Conservation (phyloP, 2,888 invertebrate species). For the Stenoptilia bipunctidactyla region DNA sequence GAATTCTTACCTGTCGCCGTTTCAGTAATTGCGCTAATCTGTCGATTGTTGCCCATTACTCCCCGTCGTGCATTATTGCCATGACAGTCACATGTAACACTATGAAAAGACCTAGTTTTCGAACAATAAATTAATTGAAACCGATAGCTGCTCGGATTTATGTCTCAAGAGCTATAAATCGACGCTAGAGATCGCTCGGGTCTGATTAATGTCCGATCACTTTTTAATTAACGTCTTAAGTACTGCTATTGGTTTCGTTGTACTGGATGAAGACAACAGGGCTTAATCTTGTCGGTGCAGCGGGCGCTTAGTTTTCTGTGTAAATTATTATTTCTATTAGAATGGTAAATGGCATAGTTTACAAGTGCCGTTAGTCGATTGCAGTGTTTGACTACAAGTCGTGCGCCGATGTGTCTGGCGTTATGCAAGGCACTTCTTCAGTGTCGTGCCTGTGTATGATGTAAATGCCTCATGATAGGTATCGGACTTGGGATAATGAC, state of each 20-base stretch:
- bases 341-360: slow-evolving; percentile 44
- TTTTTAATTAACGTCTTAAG: slow-evolving; percentile 46
- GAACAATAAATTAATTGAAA: slow-evolving; percentile 32
- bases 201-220: slow-evolving; percentile 42
- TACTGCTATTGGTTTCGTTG: slow-evolving; percentile 7
- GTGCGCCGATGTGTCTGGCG: slow-evolving; percentile 43
- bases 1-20: slow-evolving; percentile 16
- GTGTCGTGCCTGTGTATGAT: slow-evolving; percentile 23
- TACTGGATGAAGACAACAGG: background rate
- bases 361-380: slow-evolving; percentile 34
- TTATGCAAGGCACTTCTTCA: slow-evolving; percentile 30
- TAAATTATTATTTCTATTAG: slow-evolving; percentile 35
- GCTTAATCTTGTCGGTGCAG: background rate
- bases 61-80: slow-evolving; percentile 17
- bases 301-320: slow-evolving; percentile 24
- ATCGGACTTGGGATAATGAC: slow-evolving; percentile 36
- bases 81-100: slow-evolving; percentile 22
- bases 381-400: slow-evolving; percentile 34
- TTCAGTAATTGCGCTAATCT: slow-evolving; percentile 17
- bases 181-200: slow-evolving; percentile 34
- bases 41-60: slow-evolving; percentile 17
- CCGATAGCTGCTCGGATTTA: slow-evolving; percentile 23
- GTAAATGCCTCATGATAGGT: slow-evolving; percentile 34
- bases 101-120: slow-evolving; percentile 27
- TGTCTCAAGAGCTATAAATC: slow-evolving; percentile 45